These are phyloP conservation scores for Symphodus melops DNA, from an alignment of 2,113 vertebrate species.

Conservation along the genomic window DNA sequence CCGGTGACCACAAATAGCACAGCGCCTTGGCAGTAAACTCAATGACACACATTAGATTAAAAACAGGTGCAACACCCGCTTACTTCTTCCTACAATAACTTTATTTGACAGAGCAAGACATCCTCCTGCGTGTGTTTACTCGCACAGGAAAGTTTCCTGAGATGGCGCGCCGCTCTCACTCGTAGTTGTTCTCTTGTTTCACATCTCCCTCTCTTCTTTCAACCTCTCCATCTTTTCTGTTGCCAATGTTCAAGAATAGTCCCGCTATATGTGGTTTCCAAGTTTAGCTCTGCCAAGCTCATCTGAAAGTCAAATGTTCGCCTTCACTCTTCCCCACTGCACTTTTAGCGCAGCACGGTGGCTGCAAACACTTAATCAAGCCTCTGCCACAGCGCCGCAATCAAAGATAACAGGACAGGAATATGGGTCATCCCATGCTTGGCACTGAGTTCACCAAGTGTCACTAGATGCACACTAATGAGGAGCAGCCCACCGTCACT, in stretches of 20 bases:
- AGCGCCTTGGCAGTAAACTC: constrained; percentile 13
- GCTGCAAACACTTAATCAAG: constrained; percentile 75
- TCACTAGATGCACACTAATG: constrained; percentile 52
- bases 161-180: neutral
- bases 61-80: neutral
- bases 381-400: constrained; percentile 62
- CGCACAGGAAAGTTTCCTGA: constrained; percentile 34
- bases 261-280: constrained; percentile 54
- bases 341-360: constrained; percentile 50
- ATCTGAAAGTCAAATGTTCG: constrained; percentile 80
- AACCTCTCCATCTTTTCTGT: constrained; percentile 36
- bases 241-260: constrained; percentile 57
- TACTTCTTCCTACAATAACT: constrained; percentile 2
- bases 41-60: constrained; percentile 45
- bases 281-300: constrained; percentile 71
- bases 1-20: constrained; percentile 42
- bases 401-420: constrained; percentile 72
- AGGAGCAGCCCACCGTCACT: constrained; percentile 29
- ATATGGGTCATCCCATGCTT: constrained; percentile 69
- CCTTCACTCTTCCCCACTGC: constrained; percentile 60
- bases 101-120: constrained; percentile 11
- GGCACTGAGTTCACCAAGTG: constrained; percentile 35
- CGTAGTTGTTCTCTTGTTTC: constrained; percentile 27
- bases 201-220: constrained; percentile 38
- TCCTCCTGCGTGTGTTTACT: constrained; percentile 31